Conservation (phyloP, 2,888 invertebrate species). For the Eulithis testata region DNA sequence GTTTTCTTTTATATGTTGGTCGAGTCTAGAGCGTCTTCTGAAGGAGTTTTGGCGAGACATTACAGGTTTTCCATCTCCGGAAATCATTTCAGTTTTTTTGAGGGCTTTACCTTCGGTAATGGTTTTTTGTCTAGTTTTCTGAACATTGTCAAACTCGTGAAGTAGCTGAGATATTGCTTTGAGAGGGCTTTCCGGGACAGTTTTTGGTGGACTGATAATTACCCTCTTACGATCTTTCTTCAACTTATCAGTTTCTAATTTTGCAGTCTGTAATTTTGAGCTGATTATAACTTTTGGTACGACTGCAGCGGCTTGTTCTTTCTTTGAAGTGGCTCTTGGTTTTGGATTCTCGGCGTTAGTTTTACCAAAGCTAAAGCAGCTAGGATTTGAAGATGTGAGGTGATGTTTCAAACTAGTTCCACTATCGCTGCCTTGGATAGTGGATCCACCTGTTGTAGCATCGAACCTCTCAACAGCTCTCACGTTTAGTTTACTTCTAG, state of each 20-base stretch:
- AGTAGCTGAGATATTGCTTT: conserved; percentile 74
- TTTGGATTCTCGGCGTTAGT: conserved; percentile 36
- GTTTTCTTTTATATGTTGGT: conserved; percentile 50
- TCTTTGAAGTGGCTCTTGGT: conserved; percentile 36
- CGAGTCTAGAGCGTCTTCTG: conserved; percentile 54
- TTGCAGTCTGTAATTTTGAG: conserved; percentile 54
- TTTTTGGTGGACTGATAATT: conserved; percentile 45
- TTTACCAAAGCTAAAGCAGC: conserved; percentile 60
- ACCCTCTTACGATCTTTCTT: conserved; percentile 53
- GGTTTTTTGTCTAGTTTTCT: conserved; percentile 60
- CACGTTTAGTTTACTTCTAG: conserved; percentile 40
- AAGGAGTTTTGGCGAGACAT: conserved; percentile 44
- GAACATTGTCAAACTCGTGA: conserved; percentile 69
- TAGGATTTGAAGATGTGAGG: conserved; percentile 58
- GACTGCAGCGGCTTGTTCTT: conserved; percentile 43
- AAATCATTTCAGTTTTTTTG: conserved; percentile 54
- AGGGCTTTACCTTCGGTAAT: conserved; percentile 48
- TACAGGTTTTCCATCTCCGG: conserved; percentile 45
- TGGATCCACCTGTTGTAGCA: conserved; percentile 44
- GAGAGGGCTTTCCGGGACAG: conserved; percentile 61
- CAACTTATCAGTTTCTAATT: conserved; percentile 50
- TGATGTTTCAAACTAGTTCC: conserved; percentile 68
- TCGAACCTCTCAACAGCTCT: conserved; percentile 35
- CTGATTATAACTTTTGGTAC: conserved; percentile 70
- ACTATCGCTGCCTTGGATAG: conserved; percentile 62